A percentile compares a stretch with the other conserved stretches of the same genome.
phyloP scores from a whole-genome alignment of 2,888 invertebrate genomes.

The Nomada flava region DNA sequence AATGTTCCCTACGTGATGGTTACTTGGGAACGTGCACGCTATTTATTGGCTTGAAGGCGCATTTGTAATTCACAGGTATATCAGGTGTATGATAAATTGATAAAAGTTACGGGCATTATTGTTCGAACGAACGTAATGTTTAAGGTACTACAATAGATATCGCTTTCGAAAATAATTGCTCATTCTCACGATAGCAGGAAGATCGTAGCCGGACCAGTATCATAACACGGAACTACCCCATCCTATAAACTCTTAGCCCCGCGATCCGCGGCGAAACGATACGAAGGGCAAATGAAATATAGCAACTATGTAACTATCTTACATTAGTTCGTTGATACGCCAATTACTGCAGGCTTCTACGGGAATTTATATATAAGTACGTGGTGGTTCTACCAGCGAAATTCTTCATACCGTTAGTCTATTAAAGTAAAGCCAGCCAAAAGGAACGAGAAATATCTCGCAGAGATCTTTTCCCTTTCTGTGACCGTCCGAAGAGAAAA shows the following conservation, averaged over 20 bases:
- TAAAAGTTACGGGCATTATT: too few species aligned
- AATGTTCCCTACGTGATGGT: too few species aligned
- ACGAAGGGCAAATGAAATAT: background rate
- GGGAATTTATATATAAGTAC: constrained; percentile 43
- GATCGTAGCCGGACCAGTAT: background rate
- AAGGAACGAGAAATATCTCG: constrained; percentile 42
- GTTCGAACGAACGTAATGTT: too few species aligned
- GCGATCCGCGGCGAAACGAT: background rate
- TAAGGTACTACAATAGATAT: too few species aligned
- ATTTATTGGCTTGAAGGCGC: too few species aligned
- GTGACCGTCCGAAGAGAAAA: constrained; percentile 59
- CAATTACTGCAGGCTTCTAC: constrained; percentile 32
- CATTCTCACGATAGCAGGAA: background rate
- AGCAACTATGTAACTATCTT: background rate
- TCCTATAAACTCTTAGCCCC: background rate
- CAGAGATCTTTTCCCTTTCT: constrained; percentile 18
- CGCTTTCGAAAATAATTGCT: background rate
- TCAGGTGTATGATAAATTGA: too few species aligned
- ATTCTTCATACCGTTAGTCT: constrained; percentile 41
- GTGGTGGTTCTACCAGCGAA: constrained; percentile 10
- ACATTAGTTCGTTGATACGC: background rate
- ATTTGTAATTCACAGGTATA: too few species aligned
- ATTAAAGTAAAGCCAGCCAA: constrained; percentile 48
- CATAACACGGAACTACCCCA: background rate
- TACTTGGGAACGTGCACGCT: too few species aligned